phyloP scores from a whole-genome alignment of 2,113 vertebrate species.

The Engraulis encrasicolus region DNA sequence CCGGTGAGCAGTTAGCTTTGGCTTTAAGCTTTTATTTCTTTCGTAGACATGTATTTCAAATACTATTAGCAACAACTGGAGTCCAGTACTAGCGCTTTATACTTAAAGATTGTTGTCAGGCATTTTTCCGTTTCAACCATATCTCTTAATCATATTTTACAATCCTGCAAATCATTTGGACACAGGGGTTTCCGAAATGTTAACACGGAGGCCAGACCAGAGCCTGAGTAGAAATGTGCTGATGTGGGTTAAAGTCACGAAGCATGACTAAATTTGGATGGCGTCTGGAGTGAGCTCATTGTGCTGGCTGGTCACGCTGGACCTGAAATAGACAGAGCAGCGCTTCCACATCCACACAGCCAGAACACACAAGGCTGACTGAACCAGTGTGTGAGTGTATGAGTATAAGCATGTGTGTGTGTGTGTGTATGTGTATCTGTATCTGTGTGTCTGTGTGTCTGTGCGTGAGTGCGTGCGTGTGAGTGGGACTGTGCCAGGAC shows the following conservation, averaged over 20 bases:
- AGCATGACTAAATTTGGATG: constrained; percentile 29
- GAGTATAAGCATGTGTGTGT: too few relatives aligned
- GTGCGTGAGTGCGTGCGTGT: too few relatives aligned
- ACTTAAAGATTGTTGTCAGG: neutral
- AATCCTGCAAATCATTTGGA: neutral
- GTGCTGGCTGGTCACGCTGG: constrained; percentile 9
- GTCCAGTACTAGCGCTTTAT: neutral
- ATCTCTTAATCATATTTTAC: too few relatives aligned
- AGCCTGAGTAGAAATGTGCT: neutral
- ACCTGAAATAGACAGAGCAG: constrained; percentile 25
- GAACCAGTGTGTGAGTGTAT: neutral
- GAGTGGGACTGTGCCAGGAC: too few relatives aligned
- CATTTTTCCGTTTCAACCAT: too few relatives aligned
- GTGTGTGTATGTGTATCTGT: too few relatives aligned
- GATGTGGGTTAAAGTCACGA: neutral
- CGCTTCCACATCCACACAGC: neutral
- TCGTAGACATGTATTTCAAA: neutral
- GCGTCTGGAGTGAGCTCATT: constrained; percentile 5
- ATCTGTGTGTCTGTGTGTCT: too few relatives aligned
- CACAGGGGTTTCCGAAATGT: neutral
- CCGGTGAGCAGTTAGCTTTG: neutral
- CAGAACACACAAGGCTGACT: neutral
- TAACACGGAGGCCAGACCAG: neutral
- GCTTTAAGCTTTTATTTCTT: neutral
- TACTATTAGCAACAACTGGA: neutral